Conservation (phyloP, 2,797 vertebrate genomes). For the Euphonia xanthogaster region DNA sequence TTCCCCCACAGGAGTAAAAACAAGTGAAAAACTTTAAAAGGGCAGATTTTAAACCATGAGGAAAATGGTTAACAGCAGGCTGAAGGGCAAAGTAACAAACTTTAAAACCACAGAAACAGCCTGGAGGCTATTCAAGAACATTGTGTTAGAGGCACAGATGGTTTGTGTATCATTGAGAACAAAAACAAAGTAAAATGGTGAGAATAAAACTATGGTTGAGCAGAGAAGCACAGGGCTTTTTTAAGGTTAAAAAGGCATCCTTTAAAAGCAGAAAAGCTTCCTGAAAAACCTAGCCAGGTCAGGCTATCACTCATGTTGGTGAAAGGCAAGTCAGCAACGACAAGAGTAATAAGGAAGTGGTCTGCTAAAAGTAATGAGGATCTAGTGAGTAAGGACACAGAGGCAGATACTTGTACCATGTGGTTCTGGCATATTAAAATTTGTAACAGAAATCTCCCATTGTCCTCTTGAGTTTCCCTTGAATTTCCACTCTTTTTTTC, state of each 20-base stretch:
- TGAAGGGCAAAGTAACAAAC: conserved; percentile 72
- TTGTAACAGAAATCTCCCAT: not conserved
- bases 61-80: conserved; percentile 68
- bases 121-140: conserved; percentile 73
- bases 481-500: not conserved
- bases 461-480: not conserved
- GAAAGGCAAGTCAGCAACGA: not conserved
- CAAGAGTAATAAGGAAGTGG: not conserved
- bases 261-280: conserved; percentile 33
- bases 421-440: not conserved
- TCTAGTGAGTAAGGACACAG: not conserved
- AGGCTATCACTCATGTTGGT: not conserved
- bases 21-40: conserved; percentile 57
- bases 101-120: conserved; percentile 69
- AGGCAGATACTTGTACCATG: not conserved
- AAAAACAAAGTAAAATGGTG: conserved; percentile 63
- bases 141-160: conserved; percentile 73
- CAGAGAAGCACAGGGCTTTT: conserved; percentile 19
- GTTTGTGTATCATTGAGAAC: conserved; percentile 65
- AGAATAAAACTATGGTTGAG: conserved; percentile 54
- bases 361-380: not conserved
- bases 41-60: conserved; percentile 64
- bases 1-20: not conserved
- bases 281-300: not conserved
- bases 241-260: conserved; percentile 12